phyloP scores from a whole-genome alignment of 2,888 invertebrate species.

The Papilio gigon region DNA sequence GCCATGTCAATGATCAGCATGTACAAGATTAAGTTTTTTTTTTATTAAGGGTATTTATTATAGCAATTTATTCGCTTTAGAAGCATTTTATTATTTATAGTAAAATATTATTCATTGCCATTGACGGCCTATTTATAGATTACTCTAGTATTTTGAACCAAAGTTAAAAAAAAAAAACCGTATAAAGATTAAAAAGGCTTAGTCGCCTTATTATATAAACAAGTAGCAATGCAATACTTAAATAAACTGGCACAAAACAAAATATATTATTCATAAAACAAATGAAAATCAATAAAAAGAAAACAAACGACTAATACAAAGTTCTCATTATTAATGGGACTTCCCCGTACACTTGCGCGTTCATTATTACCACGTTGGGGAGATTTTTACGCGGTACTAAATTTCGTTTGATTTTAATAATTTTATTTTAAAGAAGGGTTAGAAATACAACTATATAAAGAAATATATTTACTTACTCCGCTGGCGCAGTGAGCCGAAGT shows the following conservation, averaged over 20 bases:
- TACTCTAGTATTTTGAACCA: conserved; percentile 57
- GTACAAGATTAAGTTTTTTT: background rate
- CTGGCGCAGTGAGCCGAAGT: too few relatives aligned
- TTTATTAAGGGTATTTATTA: conserved; percentile 14
- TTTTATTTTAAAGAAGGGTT: too few relatives aligned
- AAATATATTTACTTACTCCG: too few relatives aligned
- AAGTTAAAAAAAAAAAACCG: conserved; percentile 71
- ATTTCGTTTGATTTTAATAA: too few relatives aligned
- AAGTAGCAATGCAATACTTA: background rate
- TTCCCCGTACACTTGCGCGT: too few relatives aligned
- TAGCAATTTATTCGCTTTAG: conserved; percentile 29
- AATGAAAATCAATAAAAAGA: too few relatives aligned
- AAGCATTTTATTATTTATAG: conserved; percentile 47
- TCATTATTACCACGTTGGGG: too few relatives aligned
- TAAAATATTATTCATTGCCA: conserved; percentile 47
- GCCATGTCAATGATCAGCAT: background rate
- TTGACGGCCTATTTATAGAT: conserved; percentile 32
- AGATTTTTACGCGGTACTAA: too few relatives aligned
- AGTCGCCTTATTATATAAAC: conserved; percentile 60
- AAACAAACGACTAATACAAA: too few relatives aligned
- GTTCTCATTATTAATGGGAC: too few relatives aligned
- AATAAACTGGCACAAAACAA: background rate
- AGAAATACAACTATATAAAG: too few relatives aligned
- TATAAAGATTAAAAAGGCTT: conserved; percentile 64
- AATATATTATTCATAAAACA: too few relatives aligned